Base-by-base conservation (phyloP, 2,888 invertebrate species). In the Drymonia ruficornis region DNA sequence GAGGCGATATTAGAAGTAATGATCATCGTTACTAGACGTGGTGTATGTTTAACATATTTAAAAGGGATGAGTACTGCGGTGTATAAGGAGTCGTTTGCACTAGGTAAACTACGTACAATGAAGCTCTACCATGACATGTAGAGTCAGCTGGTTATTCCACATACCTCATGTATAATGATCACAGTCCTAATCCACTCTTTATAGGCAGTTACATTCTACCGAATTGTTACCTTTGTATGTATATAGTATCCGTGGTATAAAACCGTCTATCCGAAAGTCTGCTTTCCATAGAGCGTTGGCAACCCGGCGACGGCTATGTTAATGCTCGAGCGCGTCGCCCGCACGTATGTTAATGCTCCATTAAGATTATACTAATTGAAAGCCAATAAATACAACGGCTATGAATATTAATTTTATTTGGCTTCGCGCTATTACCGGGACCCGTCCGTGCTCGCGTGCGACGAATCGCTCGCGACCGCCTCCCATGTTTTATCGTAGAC, bases 361-460 rank as follows among this genome's bases (percentile, higher is more conserved):
- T 92, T 91, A 91, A 90, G 92, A 92, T 92, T 91, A 92, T 86
- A 89, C 92, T 92, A 92, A 92, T 92, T 92, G 92, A 92, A 92
- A 91, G 91, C 90, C 92, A 92, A 91, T 92, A 92, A 92, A 92
- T 92, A 92, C 89, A 90, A 89, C 89, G 81, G 87, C 91, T 91
- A 92, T 92, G 92, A 92, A 91, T 92, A 90, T 89, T 90, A 90
- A 92, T 91, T 89, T 90, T 89, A 91, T 92, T 91, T 90, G 86
- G 80, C 78, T 89, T 86, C 78, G 80, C 70, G 74, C 78, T 76
- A 76, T 81, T 80, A 79, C 70, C 70, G 70, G 67, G 78, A 78
- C 79, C 76, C 68, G 80, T 71, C 73, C 63, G 63, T 61, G 55
- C 72, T 88, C 86, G 86, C 87, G 86, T 87, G 87, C 83, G 78